A percentile compares a stretch with the other conserved stretches of the same genome.
Evolutionary conservation across 2,113 vertebrate species (phyloP).

Genomic region (Epinephelus lanceolatus): DNA sequence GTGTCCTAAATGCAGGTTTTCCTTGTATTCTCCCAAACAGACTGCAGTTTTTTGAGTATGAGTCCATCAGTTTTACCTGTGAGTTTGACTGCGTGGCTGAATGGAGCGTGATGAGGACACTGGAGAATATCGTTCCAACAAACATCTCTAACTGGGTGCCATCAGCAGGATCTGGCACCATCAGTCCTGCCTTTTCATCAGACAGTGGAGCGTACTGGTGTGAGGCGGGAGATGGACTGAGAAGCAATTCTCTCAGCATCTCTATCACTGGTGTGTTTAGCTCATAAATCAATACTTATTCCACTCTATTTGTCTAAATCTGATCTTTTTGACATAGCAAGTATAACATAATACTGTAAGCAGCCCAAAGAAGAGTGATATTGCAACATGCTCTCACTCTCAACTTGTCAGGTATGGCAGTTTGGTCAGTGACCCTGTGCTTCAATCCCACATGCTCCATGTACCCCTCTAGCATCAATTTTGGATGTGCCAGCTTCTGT

Average conservation of each 20-base stretch:
- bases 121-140: background rate
- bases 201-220: background rate
- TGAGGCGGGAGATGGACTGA: background rate
- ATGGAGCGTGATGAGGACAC: background rate
- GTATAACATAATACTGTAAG: no score
- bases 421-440: no score
- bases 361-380: no score
- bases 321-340: no score
- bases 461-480: no score
- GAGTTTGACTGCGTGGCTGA: accelerated
- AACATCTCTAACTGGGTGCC: background rate
- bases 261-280: background rate
- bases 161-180: background rate
- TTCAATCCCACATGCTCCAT: no score
- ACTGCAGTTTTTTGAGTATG: constrained; percentile 26
- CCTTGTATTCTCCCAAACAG: constrained; percentile 15
- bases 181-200: background rate
- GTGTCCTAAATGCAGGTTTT: background rate
- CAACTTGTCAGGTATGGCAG: no score
- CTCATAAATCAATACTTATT: no score
- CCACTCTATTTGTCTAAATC: no score
- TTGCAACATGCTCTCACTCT: no score
- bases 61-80: background rate
- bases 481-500: no score
- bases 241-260: background rate